phyloP scores from a whole-genome alignment of 2,888 invertebrate species.

The Caradrina clavipalpis region DNA sequence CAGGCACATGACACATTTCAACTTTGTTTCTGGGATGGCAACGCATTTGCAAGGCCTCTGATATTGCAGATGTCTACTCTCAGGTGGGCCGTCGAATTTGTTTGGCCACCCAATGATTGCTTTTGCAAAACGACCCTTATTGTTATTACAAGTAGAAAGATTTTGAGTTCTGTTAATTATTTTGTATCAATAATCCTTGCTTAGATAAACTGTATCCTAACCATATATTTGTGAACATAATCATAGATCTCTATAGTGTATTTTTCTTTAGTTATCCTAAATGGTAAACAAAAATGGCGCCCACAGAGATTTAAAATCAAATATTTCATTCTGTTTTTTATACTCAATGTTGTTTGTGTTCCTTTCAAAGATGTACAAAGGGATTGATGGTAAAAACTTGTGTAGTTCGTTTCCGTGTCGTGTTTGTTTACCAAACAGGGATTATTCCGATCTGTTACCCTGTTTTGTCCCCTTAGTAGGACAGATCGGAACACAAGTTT shows the following conservation, averaged over 20 bases:
- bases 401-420: not conserved
- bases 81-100: no score
- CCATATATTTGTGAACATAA: constrained; percentile 5
- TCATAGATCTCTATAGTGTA: constrained; percentile 10
- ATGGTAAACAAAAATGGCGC: constrained; percentile 4
- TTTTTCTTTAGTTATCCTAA: constrained; percentile 8
- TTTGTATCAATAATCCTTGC: constrained; percentile 22
- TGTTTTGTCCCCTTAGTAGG: no score
- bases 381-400: no score
- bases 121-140: no score
- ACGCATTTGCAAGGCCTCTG: no score
- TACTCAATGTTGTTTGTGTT: not conserved
- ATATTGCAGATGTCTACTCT: no score
- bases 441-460: no score
- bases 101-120: no score
- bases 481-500: no score
- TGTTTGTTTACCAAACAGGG: constrained; percentile 26
- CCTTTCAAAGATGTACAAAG: not conserved
- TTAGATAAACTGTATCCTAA: constrained; percentile 5
- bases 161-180: not conserved
- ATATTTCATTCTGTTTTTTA: not conserved
- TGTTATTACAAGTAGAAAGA: not conserved
- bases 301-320: not conserved
- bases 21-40: no score
- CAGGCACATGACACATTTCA: no score